phyloP scores from a whole-genome alignment of 92 coral and sea anemone species.

The Phenganax marumi region DNA sequence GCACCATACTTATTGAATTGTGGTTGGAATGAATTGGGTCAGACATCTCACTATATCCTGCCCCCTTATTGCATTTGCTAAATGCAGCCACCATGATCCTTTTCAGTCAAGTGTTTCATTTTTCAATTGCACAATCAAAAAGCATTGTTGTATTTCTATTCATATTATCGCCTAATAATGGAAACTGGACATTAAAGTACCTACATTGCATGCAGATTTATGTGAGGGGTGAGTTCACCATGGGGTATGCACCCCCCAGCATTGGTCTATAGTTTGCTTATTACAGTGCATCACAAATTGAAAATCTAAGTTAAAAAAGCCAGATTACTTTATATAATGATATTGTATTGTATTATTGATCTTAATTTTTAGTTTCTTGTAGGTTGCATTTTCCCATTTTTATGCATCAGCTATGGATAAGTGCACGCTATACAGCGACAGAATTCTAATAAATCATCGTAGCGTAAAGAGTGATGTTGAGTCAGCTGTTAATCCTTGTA shows the following conservation, averaged over 20 bases:
- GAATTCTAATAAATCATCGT: neutral
- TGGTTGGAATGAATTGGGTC: too few species aligned
- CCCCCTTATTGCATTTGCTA: neutral
- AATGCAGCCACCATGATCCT: neutral
- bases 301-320: too few species aligned
- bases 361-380: neutral
- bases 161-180: neutral
- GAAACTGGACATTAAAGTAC: neutral
- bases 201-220: neutral
- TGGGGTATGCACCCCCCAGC: too few species aligned
- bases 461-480: constrained; percentile 17
- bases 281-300: constrained; percentile 7
- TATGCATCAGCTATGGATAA: constrained; percentile 10
- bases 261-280: too few species aligned
- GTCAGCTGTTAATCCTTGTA: constrained; percentile 2
- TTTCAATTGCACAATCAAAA: neutral
- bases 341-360: neutral
- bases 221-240: too few species aligned
- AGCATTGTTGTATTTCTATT: neutral
- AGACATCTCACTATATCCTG: neutral
- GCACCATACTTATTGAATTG: neutral
- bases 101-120: neutral
- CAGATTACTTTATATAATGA: neutral
- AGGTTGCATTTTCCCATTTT: constrained; percentile 2
- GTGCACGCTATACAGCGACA: constrained; percentile 12